Conservation (phyloP, 2,888 invertebrate genomes). For the Meteorus colon region DNA sequence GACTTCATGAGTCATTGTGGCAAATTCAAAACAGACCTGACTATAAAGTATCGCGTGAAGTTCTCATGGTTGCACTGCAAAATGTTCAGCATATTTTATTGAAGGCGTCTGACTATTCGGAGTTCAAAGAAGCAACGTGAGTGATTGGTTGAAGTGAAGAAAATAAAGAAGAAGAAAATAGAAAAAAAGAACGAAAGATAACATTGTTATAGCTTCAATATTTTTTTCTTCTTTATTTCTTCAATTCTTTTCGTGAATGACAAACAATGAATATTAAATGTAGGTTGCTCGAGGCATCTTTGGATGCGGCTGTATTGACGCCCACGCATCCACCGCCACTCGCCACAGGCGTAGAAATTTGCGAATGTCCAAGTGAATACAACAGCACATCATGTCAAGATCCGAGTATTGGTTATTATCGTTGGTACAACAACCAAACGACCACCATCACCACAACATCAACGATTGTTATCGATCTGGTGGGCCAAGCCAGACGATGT, state of each 20-base stretch:
- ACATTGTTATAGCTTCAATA: slow-evolving; percentile 15
- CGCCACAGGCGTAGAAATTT: slow-evolving; percentile 89
- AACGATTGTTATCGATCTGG: slow-evolving; percentile 84
- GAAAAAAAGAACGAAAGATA: slow-evolving; percentile 22
- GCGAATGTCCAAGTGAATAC: slow-evolving; percentile 88
- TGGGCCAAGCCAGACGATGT: slow-evolving; percentile 87
- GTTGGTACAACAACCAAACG: slow-evolving; percentile 79
- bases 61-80: slow-evolving; percentile 94
- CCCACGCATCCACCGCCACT: slow-evolving; percentile 80
- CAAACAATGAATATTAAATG: slow-evolving; percentile 37
- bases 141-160: slow-evolving; percentile 50
- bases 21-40: slow-evolving; percentile 77
- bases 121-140: slow-evolving; percentile 78
- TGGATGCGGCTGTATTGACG: slow-evolving; percentile 87
- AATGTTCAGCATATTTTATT: slow-evolving; percentile 88
- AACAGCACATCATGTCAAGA: slow-evolving; percentile 93
- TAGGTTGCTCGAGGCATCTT: slow-evolving; percentile 84
- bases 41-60: slow-evolving; percentile 80
- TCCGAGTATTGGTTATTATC: slow-evolving; percentile 87
- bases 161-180: slow-evolving; percentile 26
- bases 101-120: slow-evolving; percentile 80
- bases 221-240: slow-evolving; percentile 36
- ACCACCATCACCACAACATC: slow-evolving; percentile 73
- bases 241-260: slow-evolving; percentile 59
- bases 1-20: slow-evolving; percentile 86